Conservation (phyloP, 2,113 vertebrate genomes). For the Sapayoa aenigma region DNA sequence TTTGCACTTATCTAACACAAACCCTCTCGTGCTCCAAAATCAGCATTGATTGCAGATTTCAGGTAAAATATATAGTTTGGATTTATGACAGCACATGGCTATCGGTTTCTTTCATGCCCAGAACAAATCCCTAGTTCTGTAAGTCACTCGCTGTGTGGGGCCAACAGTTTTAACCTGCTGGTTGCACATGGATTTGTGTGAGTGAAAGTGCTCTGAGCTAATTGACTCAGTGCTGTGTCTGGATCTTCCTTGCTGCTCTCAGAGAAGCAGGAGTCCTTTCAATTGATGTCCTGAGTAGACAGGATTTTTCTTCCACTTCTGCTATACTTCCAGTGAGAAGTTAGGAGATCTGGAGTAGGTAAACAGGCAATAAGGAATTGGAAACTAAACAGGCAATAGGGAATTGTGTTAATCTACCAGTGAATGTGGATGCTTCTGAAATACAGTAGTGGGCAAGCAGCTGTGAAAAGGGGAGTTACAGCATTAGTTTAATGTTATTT, state of each 20-base stretch:
- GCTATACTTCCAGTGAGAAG: not conserved
- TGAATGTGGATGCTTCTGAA: not conserved
- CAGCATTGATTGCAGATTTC: not conserved
- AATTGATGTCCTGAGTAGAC: not conserved
- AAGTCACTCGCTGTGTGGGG: not conserved
- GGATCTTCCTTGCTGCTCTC: not conserved
- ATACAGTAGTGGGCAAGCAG: not conserved
- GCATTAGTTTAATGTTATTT: not conserved
- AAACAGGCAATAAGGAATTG: not conserved
- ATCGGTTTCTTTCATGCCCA: not conserved
- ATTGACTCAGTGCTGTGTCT: not conserved
- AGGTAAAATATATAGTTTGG: not conserved
- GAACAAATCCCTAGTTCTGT: not conserved
- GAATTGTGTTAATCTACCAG: not conserved
- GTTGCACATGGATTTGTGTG: not conserved
- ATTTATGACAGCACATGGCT: not conserved
- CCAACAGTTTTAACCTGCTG: not conserved
- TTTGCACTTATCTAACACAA: not conserved
- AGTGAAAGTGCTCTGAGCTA: not conserved
- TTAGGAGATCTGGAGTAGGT: not conserved
- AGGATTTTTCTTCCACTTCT: not conserved
- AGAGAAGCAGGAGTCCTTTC: not conserved
- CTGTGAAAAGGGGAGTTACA: not conserved
- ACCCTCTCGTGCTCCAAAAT: not conserved
- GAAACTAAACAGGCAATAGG: not conserved